A percentile compares a stretch with the other conserved stretches of the same genome.
Conservation (phyloP, 2,113 vertebrate genomes). For the Coptodon rendalli region DNA sequence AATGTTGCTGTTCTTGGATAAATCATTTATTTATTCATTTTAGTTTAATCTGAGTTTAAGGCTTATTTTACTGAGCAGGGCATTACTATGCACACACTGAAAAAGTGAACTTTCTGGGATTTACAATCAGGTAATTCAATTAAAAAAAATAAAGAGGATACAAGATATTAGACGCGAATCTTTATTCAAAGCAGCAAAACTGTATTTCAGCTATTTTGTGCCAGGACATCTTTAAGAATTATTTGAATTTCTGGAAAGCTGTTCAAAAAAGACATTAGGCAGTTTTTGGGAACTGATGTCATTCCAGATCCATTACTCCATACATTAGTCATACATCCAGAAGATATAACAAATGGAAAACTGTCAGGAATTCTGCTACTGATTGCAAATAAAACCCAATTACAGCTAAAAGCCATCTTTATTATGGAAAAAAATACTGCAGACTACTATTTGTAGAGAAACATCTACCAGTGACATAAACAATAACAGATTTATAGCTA, state of each 20-base stretch:
- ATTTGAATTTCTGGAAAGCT: neutral
- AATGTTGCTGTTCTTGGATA: neutral
- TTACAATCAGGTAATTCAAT: neutral
- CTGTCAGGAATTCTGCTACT: neutral
- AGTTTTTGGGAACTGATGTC: neutral
- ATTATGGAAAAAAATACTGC: neutral
- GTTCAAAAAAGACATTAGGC: neutral
- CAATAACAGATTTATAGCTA: neutral
- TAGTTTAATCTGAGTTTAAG: neutral
- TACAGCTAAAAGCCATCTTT: neutral
- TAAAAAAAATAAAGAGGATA: neutral
- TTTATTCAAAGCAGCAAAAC: neutral
- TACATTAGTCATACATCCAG: neutral
- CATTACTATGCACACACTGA: neutral
- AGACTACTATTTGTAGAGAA: neutral
- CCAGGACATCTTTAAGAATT: neutral
- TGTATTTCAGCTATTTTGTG: neutral
- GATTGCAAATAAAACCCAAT: neutral
- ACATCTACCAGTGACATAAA: accelerated
- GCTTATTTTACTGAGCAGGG: neutral
- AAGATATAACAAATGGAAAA: neutral
- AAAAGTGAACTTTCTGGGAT: neutral
- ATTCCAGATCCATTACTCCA: neutral
- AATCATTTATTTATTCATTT: neutral
- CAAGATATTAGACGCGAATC: neutral